Percentiles rank a stretch among this genome's conserved stretches.
These are phyloP conservation scores for Mamestra brassicae DNA, from an alignment of 2,888 invertebrate genomes.

Conservation along the genomic window DNA sequence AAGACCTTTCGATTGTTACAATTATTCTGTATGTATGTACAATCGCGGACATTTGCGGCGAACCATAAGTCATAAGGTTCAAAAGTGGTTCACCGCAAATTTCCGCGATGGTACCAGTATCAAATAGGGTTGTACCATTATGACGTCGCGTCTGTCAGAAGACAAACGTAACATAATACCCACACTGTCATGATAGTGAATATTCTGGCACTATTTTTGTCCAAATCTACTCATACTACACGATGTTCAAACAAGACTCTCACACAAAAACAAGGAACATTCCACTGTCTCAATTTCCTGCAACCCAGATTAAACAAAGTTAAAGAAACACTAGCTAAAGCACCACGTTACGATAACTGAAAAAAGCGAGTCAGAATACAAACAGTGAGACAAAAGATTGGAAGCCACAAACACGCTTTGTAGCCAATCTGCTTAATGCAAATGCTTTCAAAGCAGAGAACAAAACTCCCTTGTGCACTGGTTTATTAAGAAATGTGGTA, in stretches of 20 bases:
- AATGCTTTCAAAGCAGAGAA: slow-evolving; percentile 51
- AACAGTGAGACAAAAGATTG: slow-evolving; percentile 42
- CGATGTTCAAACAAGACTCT: not conserved
- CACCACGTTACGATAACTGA: slow-evolving; percentile 43
- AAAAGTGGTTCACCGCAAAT: no score
- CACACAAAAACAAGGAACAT: slow-evolving; percentile 14
- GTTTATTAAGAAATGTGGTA: slow-evolving; percentile 39
- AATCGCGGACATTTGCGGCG: no score
- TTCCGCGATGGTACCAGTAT: no score
- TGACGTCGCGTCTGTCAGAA: no score
- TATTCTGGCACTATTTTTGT: not conserved
- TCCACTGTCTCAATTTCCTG: slow-evolving; percentile 3
- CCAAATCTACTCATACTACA: not conserved
- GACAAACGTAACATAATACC: no score
- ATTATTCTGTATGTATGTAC: no score
- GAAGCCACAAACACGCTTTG: slow-evolving; percentile 52
- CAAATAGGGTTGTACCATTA: no score
- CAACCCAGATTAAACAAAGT: slow-evolving; percentile 22
- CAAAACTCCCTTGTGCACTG: slow-evolving; percentile 8
- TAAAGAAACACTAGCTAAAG: slow-evolving; percentile 17
- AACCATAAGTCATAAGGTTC: no score
- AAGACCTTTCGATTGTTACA: no score
- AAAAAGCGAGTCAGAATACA: slow-evolving; percentile 53
- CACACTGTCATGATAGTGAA: not conserved
- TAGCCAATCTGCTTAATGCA: slow-evolving; percentile 62